Evolutionary conservation across 2,113 vertebrate genomes (phyloP).

Genomic region (Crotalus viridis): DNA sequence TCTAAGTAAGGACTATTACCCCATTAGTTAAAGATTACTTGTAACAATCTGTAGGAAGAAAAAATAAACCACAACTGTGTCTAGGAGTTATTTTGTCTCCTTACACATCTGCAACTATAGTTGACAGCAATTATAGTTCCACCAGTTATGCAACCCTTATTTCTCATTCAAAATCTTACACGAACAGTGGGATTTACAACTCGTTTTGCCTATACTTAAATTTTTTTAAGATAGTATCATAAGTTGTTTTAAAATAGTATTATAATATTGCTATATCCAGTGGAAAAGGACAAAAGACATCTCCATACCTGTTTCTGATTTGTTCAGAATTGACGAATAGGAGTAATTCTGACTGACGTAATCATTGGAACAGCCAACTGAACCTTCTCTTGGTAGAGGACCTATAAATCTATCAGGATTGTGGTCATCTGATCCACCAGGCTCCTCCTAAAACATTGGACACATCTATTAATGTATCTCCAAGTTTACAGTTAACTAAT

Average conservation of each 20-base stretch:
- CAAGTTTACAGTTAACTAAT: neutral
- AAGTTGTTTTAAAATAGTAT: neutral
- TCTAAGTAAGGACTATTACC: neutral
- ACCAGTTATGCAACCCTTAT: neutral
- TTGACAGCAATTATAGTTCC: neutral
- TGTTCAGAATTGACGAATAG: conserved; percentile 93
- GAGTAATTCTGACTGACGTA: conserved; percentile 94
- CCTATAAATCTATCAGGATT: conserved; percentile 89
- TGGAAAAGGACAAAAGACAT: conserved; percentile 5
- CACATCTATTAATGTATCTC: neutral
- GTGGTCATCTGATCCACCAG: conserved; percentile 81
- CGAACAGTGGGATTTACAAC: neutral
- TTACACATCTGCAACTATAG: neutral
- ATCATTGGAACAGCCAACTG: conserved; percentile 83
- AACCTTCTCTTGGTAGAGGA: conserved; percentile 88
- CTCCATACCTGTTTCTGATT: conserved; percentile 91
- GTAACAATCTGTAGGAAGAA: neutral
- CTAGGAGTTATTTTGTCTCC: neutral
- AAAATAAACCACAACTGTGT: neutral
- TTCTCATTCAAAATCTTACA: neutral
- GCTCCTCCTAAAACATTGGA: conserved; percentile 81
- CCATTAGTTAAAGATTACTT: neutral
- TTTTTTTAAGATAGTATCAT: neutral
- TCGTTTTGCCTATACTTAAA: neutral
- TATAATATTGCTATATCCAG: neutral